Percentiles rank a stretch among this genome's conserved stretches.
Conservation (phyloP, 2,888 invertebrate genomes). For the Chrysina gloriosa region DNA sequence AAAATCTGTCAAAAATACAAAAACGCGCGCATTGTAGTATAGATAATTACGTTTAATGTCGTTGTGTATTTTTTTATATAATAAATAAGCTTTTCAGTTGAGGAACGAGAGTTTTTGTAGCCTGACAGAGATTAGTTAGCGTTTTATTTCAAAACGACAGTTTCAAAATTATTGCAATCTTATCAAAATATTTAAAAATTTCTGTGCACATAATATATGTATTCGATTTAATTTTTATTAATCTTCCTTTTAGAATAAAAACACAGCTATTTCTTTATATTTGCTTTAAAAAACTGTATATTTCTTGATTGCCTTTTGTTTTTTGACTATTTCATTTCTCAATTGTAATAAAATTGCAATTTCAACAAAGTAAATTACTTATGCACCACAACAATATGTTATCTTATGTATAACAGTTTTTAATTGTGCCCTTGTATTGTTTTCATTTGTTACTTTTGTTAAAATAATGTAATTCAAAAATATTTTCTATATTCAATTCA, state of each 20-base stretch:
- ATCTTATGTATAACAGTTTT: constrained; percentile 60
- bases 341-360: constrained; percentile 56
- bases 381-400: constrained; percentile 61
- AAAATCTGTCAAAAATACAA: constrained; percentile 34
- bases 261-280: constrained; percentile 61
- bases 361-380: constrained; percentile 57
- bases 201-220: constrained; percentile 59
- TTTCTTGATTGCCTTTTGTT: constrained; percentile 62
- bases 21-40: constrained; percentile 28
- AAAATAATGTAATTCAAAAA: constrained; percentile 45
- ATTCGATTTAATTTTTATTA: constrained; percentile 48
- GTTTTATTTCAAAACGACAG: constrained; percentile 42
- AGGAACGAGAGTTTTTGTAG: constrained; percentile 33
- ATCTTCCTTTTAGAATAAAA: constrained; percentile 61
- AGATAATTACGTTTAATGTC: constrained; percentile 46
- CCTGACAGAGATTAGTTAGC: constrained; percentile 46
- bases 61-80: constrained; percentile 46
- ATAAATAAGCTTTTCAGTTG: constrained; percentile 46
- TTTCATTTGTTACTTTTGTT: constrained; percentile 47
- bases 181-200: constrained; percentile 64
- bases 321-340: constrained; percentile 48
- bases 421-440: constrained; percentile 65
- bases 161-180: constrained; percentile 63
- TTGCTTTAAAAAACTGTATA: constrained; percentile 59
- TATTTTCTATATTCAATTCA: constrained; percentile 46